Evolutionary conservation across 2,113 vertebrate genomes (phyloP), one percentile per base, ranked within the genome.

Genomic region (Silurus asotus): DNA sequence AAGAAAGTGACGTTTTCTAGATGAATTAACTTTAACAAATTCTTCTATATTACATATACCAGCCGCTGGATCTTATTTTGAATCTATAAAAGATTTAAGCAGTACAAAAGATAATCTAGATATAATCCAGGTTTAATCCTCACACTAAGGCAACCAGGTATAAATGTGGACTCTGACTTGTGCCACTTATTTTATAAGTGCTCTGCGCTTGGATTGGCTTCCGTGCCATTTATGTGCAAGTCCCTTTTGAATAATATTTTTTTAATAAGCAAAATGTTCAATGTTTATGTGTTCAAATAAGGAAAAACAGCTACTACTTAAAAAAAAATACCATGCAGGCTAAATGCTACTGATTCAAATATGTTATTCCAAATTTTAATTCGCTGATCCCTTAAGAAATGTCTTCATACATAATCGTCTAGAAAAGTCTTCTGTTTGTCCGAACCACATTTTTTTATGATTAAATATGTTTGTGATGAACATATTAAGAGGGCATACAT

Each of bases 401-500:
- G 69, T 76, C 49, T 81, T 81, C 65, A 51, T 13, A 56, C 2
- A 28, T 20, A 83, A 25, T 77, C 13, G 61, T 49, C 67, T 17
- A 56, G 45, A 77, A n/a, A 49, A 51, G 14, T 14, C 78, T 45
- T 15, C 15, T 25, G 76, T 67, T 87, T 82, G 37, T 49, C 28
- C 65, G 81, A 83, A 65, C 53, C 70, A 64, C 9, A 75, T 85
- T 84, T 85, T 74, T 25, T 84, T 51, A 55, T 64, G 53, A 81
- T 55, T 69, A 75, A 84, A 79, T 65, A 77, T 56, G 59, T 56
- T 84, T 79, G 67, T 80, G 69, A 88, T 88, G 55, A 86, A 89
- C 84, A 89, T 83, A 83, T 86, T 83, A 83, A 82, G 61, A 81
- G 65, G 59, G 81, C 59, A 77, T 81, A 76, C 81, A 86, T 37